Evolutionary conservation across 2,797 vertebrate genomes (phyloP), one percentile per base, ranked within the genome.

Genomic region (Epinephelus awoara): DNA sequence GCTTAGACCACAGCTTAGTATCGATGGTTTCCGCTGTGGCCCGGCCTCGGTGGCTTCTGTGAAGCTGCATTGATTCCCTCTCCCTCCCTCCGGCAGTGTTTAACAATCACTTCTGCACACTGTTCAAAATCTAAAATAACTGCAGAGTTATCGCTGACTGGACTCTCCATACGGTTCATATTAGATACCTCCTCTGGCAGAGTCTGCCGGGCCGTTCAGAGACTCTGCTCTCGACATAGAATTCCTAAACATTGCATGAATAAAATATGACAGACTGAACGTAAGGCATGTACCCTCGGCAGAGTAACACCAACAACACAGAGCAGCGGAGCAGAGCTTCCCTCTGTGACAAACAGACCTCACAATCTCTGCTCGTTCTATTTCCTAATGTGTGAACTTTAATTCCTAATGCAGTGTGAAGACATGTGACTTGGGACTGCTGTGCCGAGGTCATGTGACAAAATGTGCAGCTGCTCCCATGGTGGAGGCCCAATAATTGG

Each of bases 11-110:
- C 54, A 54, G 82, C 85, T 84, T 64, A 3, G 82, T 90, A 93
- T 92, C 18, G 82, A 92, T 77, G 62, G 70, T 77, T 88, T 90
- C 82, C 55, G 19, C 80, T 38, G 74, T 78, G 59, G 72, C 78
- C 47, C 3, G 4, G 79, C 82, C 84, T 80, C 23, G 18, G 81
- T 86, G 87, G 85, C 85, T 81, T 87, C 75, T 75, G 75, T 63
- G 82, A 72, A 68, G 84, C 82, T 50, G 70, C 83, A 93, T 92
- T 85, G 92, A 94, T 92, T 49, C 19, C 55, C 61, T 38, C 27
- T 2, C 7, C 40, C 13, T 55, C 72, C 70, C 51, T 49, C 15
- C 2, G 6, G 78, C 75, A 67, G 29, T 79, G 80, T 86, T 82
- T 78, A 83, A 87, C 79, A 85, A 84, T 80, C 69, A 67, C 44